Conservation (phyloP, 2,113 vertebrate species). For the Mustela nigripes region DNA sequence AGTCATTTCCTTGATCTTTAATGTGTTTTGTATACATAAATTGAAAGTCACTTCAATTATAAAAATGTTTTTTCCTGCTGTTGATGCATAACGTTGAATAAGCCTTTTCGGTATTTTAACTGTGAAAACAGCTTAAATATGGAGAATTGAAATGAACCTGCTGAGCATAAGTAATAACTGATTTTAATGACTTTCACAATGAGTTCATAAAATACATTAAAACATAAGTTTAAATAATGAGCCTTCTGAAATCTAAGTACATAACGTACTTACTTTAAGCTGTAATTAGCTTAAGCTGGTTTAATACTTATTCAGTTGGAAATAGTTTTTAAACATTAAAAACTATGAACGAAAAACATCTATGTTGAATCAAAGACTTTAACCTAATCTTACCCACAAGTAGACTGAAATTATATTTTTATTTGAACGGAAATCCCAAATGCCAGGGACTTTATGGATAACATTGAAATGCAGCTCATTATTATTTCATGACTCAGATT, state of each 20-base stretch:
- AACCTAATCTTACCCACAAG: conserved; percentile 29
- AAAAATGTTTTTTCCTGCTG: conserved; percentile 56
- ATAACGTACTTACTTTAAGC: conserved; percentile 35
- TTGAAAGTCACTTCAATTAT: conserved; percentile 57
- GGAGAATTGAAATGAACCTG: conserved; percentile 59
- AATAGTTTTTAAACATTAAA: conserved; percentile 46
- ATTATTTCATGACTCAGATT: background rate
- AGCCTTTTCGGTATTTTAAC: conserved; percentile 63
- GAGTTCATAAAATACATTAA: conserved; percentile 46
- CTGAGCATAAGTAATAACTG: conserved; percentile 63
- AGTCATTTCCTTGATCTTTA: conserved; percentile 52
- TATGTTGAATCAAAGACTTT: conserved; percentile 9
- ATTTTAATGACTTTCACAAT: conserved; percentile 58
- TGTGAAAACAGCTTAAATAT: conserved; percentile 61
- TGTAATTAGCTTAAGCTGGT: background rate
- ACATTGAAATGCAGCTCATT: background rate
- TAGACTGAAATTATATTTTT: conserved; percentile 37
- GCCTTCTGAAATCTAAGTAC: conserved; percentile 29
- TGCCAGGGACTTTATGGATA: background rate
- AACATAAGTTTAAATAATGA: conserved; percentile 61
- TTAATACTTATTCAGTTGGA: conserved; percentile 52
- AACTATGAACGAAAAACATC: background rate
- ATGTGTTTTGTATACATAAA: conserved; percentile 45
- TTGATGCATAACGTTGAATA: conserved; percentile 42
- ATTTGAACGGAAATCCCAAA: conserved; percentile 37